Evolutionary conservation across 1,140 invertebrate species (phyloP).

Genomic region (Hirudo medicinalis): DNA sequence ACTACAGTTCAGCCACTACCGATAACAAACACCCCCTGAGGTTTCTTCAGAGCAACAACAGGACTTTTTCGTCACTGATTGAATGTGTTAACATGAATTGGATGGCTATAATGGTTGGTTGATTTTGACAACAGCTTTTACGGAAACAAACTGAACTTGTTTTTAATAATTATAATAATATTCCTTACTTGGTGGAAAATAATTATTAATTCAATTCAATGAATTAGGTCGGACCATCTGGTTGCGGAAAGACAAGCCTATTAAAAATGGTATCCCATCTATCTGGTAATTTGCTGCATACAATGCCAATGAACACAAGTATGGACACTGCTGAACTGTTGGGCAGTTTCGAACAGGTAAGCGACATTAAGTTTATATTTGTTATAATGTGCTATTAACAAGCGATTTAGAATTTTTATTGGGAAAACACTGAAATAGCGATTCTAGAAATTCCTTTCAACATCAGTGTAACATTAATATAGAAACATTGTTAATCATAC

Average conservation of each 20-base stretch:
- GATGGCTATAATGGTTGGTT: slow-evolving; percentile 69
- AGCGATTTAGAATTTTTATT: too few relatives aligned
- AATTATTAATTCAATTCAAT: background rate
- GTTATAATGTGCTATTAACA: too few relatives aligned
- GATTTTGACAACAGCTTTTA: background rate
- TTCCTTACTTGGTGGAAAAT: too few relatives aligned
- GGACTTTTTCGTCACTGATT: slow-evolving; percentile 51
- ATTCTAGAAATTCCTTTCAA: too few relatives aligned
- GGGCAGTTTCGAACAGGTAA: slow-evolving; percentile 88
- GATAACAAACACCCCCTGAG: background rate
- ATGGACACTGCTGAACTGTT: slow-evolving; percentile 90
- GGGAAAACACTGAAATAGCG: too few relatives aligned
- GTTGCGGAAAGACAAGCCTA: slow-evolving; percentile 66
- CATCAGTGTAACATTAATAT: too few relatives aligned
- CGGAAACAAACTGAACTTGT: too few relatives aligned
- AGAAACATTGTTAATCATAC: too few relatives aligned
- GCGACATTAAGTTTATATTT: slow-evolving; percentile 23
- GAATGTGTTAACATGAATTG: slow-evolving; percentile 78
- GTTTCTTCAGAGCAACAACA: background rate
- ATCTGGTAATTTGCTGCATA: slow-evolving; percentile 57
- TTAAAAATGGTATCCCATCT: slow-evolving; percentile 61
- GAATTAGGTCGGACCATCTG: slow-evolving; percentile 57
- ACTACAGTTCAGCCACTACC: too few relatives aligned
- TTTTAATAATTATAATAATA: too few relatives aligned
- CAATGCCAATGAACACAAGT: slow-evolving; percentile 69